Evolutionary conservation across 2,113 vertebrate species (phyloP), one percentile per base, ranked within the genome.

Genomic region (Eclectus roratus): DNA sequence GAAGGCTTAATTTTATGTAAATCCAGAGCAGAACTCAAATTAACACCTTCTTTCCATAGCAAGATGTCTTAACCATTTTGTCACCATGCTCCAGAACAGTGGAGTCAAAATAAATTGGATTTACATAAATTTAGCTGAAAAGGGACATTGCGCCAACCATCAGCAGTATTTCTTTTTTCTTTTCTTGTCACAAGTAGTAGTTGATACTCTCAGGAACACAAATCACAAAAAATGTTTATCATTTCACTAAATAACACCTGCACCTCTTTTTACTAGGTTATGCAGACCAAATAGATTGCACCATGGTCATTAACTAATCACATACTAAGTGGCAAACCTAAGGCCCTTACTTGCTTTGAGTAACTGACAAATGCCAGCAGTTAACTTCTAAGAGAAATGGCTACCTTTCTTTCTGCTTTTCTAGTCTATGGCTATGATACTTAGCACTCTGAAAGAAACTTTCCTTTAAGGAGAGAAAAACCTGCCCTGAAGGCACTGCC

Each of bases 1-100:
- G 31, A 93, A 88, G 43, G 72, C 60, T 84, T 94, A 80, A 93
- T 91, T 92, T 87, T 91, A 93, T 87, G 83, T 64, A 96, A 95
- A 95, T 84, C 29, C 65, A 91, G 72, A 89, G 56, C 23, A 93
- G 69, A 86, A 78, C 47, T 78, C 68, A 84, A 91, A 91, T 69
- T 76, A 94, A 88, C 60, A 95, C 37, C 71, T 91, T 46, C 53
- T 73, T 88, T 78, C 71, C 60, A 68, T 0, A 68, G 33, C 23
- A 89, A 91, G 69, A 91, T 71, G 39, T 64, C 55, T 81, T 91
- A 69, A 81, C 12, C 37, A 64, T 87, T 91, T 89, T 92, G 52
- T 35, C 80, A 80, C 88, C 4, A 1, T 13, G 41, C 41, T 86
- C 71, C 55, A 56, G 28, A 92, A 91, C 18, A 79, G 23, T 6